Base-by-base conservation (phyloP, 2,113 vertebrate genomes). In the Coryphaenoides rupestris region DNA sequence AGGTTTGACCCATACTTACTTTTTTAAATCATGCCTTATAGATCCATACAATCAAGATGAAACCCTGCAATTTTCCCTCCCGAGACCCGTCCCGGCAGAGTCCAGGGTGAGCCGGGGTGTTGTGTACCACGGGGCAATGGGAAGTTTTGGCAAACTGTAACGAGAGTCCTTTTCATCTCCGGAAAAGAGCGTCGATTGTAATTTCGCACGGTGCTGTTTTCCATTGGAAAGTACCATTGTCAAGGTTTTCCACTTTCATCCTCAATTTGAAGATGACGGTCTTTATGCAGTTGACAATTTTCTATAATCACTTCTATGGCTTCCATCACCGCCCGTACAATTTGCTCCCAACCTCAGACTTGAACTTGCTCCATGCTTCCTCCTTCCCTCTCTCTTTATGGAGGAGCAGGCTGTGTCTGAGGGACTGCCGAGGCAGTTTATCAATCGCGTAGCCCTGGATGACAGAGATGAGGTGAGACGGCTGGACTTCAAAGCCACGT, bases 381-480 rank as follows among this genome's bases (percentile, higher is more conserved):
- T 49, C 22, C 56, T 67, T 78, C 70, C 59, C 65, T 55, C 3
- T 55, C 3, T 26, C 23, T 58, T 19, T n/a, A 28, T 58, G 70
- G 65, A 62, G 74, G 72, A 73, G 62, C 58, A 58, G 70, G 66
- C 53, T 46, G 71, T 46, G 69, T 69, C 53, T 66, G 83, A 85
- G 75, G 72, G 76, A 81, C 67, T 66, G 72, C 64, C 55, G 63
- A 75, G 68, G 68, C 84, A 80, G 76, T 86, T 84, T 71, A 86
- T 89, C 86, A 87, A 82, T 82, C 70, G 73, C 70, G 17, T 61
- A 70, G 70, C 75, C 72, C 62, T 61, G 83, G 63, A 80, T 75
- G 86, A 87, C 83, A 84, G 85, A 80, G 85, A 85, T 86, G 82
- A 86, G 82, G 84, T 86, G 87, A 80, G 83, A 87, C 71, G 81